Conservation (phyloP, 2,113 vertebrate genomes). For the Romanogobio albipinnatus region DNA sequence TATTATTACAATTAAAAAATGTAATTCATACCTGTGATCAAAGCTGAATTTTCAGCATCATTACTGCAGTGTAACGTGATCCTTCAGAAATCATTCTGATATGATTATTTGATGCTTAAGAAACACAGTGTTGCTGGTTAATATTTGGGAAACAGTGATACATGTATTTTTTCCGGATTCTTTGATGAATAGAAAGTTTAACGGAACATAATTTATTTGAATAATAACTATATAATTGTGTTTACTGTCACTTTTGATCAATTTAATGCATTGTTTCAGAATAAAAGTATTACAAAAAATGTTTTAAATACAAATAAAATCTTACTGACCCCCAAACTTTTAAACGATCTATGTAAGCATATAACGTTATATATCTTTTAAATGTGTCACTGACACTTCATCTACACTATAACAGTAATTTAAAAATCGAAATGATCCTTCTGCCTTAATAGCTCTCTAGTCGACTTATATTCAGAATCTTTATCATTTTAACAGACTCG, state of each 20-base stretch:
- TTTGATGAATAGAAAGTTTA: neutral
- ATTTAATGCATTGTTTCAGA: neutral
- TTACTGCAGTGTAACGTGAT: neutral
- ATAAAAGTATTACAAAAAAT: neutral
- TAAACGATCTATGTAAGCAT: neutral
- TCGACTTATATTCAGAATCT: conserved; percentile 57
- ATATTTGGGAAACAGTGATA: neutral
- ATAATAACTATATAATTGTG: neutral
- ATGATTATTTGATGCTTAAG: neutral
- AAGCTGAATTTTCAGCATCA: neutral
- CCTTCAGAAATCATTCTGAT: neutral
- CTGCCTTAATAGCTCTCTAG: conserved; percentile 3
- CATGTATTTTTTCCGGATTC: neutral
- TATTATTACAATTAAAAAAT: neutral
- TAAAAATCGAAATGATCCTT: neutral
- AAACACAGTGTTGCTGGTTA: neutral
- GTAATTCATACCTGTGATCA: neutral
- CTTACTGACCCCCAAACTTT: neutral
- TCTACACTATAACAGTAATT: neutral
- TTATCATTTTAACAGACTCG: conserved; percentile 78
- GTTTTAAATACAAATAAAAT: neutral
- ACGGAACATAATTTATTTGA: neutral
- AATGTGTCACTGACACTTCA: neutral
- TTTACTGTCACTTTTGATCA: neutral
- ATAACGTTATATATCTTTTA: neutral